Base-by-base conservation (phyloP, 1,140 invertebrate genomes). In the Agrilus planipennis region DNA sequence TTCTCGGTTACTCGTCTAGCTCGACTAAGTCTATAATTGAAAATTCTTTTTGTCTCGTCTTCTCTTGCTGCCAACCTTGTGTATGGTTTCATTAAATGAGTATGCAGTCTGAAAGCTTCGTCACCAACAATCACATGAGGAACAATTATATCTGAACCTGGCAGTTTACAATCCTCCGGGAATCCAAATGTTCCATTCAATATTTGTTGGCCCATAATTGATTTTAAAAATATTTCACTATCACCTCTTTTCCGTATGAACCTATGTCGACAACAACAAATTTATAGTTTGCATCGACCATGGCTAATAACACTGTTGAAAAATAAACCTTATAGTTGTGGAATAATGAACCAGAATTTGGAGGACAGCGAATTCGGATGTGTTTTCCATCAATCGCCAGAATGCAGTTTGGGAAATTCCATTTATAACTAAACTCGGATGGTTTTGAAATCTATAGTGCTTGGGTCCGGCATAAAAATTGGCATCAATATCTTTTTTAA, bases 331-430 rank as follows among this genome's bases (percentile, higher is more conserved):
- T 70, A 32, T 44, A 44, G 19, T 39, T 39, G 34, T 39, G 65
- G 49, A 49, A 68, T 9, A 50, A 22, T 5, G 53, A 51, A 28
- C 64, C 63, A 35, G 48, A 53, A 28, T 55, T 57, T 17, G 16
- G 10, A 22, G 64, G 64, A 21, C 23, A 23, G 17, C 42, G 35
- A 35, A 65, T 54, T 38, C 41, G 47, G 3, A 67, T 47, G 49
- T 67, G 63, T 52, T 69, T 69, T 12, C 62, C 65, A 52, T 70
- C 64, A 7, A 72, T 48, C 4, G 63, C 59, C 16, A 61, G 63
- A 20, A 66, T 41, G 47, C 63, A 67, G 34, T 63, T 54, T n/a
- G 66, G 66, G 51, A 70, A 67, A 52, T 66, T 59, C 61, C 63
- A 69, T 42, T 27, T 47, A 31, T 54, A 39, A 44, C 57, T 54